These are phyloP conservation scores for Sisyra terminalis DNA, from an alignment of 2,888 invertebrate species.

Conservation along the genomic window DNA sequence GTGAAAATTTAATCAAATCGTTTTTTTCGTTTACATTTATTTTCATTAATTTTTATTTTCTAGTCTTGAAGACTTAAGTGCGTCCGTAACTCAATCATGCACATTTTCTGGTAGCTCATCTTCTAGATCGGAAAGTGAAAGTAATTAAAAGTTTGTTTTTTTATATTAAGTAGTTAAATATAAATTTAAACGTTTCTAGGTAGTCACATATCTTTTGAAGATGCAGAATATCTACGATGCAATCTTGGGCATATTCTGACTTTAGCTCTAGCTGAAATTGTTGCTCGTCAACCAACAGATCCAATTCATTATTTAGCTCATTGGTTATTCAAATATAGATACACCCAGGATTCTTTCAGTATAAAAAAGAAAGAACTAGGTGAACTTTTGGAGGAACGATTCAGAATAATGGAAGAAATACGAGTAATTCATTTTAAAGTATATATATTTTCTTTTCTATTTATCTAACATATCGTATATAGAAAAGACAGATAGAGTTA, in stretches of 20 bases:
- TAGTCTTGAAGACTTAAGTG: no score
- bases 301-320: constrained; percentile 31
- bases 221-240: constrained; percentile 23
- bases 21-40: no score
- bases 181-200: constrained; percentile 5
- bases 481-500: constrained; percentile 16
- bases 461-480: no score
- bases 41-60: no score
- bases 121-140: constrained; percentile 4
- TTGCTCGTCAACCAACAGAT: constrained; percentile 27
- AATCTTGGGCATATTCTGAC: constrained; percentile 24
- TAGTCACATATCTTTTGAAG: constrained; percentile 19
- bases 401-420: constrained; percentile 20
- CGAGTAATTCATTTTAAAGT: constrained; percentile 16
- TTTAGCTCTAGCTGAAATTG: constrained; percentile 28
- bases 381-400: constrained; percentile 21
- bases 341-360: constrained; percentile 25
- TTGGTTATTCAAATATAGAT: constrained; percentile 31
- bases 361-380: constrained; percentile 20
- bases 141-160: constrained; percentile 2
- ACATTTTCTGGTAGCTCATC: background rate
- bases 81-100: no score
- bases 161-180: background rate
- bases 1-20: no score
- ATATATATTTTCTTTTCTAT: background rate